Conservation (phyloP, 2,113 vertebrate species). For the Archilochus colubris region DNA sequence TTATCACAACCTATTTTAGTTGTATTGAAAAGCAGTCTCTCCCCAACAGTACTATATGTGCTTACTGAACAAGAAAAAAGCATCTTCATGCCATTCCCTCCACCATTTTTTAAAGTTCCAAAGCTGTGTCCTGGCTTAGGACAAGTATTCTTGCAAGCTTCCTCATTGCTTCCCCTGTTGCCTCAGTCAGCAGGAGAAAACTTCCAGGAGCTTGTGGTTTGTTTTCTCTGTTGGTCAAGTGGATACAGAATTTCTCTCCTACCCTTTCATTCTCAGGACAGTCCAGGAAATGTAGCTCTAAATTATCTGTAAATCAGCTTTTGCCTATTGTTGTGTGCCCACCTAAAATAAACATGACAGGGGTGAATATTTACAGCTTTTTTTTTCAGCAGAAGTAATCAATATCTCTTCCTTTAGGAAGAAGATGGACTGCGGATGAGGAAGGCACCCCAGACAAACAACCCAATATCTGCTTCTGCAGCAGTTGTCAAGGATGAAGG, state of each 20-base stretch:
- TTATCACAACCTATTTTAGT: neutral
- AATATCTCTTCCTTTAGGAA: conserved; percentile 74
- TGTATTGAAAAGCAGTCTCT: neutral
- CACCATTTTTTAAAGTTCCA: neutral
- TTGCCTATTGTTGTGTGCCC: neutral
- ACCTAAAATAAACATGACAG: neutral
- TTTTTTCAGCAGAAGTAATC: neutral
- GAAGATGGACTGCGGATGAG: conserved; percentile 94
- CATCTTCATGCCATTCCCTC: neutral
- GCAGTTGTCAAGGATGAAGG: conserved; percentile 87
- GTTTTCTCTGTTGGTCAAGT: neutral
- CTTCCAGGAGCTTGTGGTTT: neutral
- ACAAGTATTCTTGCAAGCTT: neutral
- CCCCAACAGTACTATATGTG: neutral
- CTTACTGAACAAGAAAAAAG: neutral
- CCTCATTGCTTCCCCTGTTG: neutral
- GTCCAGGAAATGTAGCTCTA: neutral
- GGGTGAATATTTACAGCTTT: neutral
- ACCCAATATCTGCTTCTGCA: conserved; percentile 77
- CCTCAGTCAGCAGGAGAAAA: neutral
- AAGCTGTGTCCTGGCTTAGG: neutral
- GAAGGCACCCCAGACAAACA: conserved; percentile 86
- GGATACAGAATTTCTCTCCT: neutral
- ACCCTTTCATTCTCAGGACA: neutral
- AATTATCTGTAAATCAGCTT: neutral